Evolutionary conservation across 2,797 vertebrate genomes (phyloP), one percentile per base, ranked within the genome.

Genomic region (Fistularia tabacaria): DNA sequence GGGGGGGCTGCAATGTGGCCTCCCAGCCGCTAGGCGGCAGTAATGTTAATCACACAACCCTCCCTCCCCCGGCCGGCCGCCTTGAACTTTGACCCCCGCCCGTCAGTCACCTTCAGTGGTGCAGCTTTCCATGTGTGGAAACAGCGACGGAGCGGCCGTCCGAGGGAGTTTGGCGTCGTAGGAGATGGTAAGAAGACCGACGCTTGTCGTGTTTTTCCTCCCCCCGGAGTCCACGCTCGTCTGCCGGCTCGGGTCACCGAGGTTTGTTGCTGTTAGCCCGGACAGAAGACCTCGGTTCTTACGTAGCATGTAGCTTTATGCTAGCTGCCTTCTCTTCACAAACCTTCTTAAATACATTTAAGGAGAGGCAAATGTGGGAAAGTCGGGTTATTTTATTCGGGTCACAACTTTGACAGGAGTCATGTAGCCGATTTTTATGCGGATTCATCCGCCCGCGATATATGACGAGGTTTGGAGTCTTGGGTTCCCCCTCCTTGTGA

Each of bases 51-150:
- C 8, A 3, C 10, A 38, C 25, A 3, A n/a, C 10, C 25, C n/a
- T 7, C 1, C 9, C 37, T 10, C 10, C 38, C 1, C 54, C 0
- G n/a, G n/a, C 39, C 1, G 1, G 14, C 9, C 51, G 56, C 54
- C 45, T 15, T 87, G 76, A 86, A 79, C 85, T 83, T 76, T 85
- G 74, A 88, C 78, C 63, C 63, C 51, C 7, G 25, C 2, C 25
- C 25, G 25, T 14, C 6, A 3, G 13, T 84, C 69, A 90, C 87
- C 79, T 90, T 89, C 76, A 60, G 13, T 3, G 47, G 12, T 14
- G 38, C 10, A 79, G 9, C 25, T 25, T 25, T 25, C 25, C 79
- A 82, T 84, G 82, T 82, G 81, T 59, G 57, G 49, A 36, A 66
- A 53, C 12, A 59, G 25, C 25, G 25, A 5, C 25, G 25, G 25